Percentiles rank a stretch among this genome's conserved stretches.
These are phyloP conservation scores for Eristalis arbustorum DNA, from an alignment of 2,888 invertebrate species.

Conservation along the genomic window DNA sequence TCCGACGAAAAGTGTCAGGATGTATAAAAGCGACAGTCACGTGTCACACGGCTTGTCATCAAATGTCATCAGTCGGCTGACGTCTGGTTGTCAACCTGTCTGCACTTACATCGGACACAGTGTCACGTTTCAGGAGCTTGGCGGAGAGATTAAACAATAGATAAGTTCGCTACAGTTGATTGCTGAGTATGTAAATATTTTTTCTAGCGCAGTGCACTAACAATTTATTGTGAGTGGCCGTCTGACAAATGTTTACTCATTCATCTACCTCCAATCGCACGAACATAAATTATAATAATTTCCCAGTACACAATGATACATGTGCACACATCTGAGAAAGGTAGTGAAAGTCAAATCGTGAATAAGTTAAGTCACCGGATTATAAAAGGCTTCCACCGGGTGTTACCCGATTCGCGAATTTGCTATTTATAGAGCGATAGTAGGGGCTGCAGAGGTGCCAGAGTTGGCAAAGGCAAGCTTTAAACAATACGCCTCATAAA, in stretches of 20 bases:
- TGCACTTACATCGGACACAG: conserved; percentile 26
- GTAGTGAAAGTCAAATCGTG: conserved; percentile 44
- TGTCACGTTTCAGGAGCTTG: conserved; percentile 54
- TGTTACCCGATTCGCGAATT: conserved; percentile 43
- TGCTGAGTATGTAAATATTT: conserved; percentile 26
- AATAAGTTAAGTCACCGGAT: conserved; percentile 27
- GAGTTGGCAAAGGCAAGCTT: conserved; percentile 6
- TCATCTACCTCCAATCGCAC: conserved; percentile 29
- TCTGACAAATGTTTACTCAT: conserved; percentile 40
- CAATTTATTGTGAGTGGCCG: conserved; percentile 32
- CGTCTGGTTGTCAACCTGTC: conserved; percentile 29
- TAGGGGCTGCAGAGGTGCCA: background rate
- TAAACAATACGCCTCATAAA: conserved; percentile 31
- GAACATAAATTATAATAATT: conserved; percentile 42
- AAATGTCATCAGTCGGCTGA: conserved; percentile 36
- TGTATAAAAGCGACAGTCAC: conserved; percentile 17
- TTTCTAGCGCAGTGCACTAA: conserved; percentile 17
- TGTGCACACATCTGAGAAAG: background rate
- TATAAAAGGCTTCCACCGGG: conserved; percentile 40
- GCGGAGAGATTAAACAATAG: conserved; percentile 49
- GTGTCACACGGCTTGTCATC: conserved; percentile 38
- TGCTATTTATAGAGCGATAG: conserved; percentile 36
- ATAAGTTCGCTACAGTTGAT: conserved; percentile 5
- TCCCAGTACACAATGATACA: conserved; percentile 36
- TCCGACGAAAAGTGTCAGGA: background rate